Conservation (phyloP, 1,140 invertebrate genomes). For the Myzus persicae region DNA sequence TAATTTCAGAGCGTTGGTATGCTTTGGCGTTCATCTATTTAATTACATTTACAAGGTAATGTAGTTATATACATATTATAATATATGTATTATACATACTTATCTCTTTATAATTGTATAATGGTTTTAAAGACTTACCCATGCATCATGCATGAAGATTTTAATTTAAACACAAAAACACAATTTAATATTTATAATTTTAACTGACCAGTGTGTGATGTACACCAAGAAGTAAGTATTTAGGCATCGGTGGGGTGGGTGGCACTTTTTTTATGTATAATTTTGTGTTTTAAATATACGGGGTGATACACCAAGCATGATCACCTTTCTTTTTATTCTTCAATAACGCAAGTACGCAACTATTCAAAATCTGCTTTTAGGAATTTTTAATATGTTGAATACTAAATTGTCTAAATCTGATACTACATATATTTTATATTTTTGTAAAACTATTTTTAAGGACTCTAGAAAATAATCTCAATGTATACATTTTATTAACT, state of each 20-base stretch:
- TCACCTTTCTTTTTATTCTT: too few relatives aligned
- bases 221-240: neutral
- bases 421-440: too few relatives aligned
- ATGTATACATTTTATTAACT: too few relatives aligned
- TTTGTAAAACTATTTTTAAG: too few relatives aligned
- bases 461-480: too few relatives aligned
- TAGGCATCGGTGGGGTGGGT: neutral
- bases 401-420: too few relatives aligned
- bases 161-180: neutral
- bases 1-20: neutral
- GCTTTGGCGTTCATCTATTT: neutral
- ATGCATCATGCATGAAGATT: neutral
- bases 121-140: neutral
- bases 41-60: slow-evolving; percentile 25
- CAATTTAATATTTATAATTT: neutral
- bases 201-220: neutral
- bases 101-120: neutral
- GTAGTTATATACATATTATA: neutral
- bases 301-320: too few relatives aligned
- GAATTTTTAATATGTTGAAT: too few relatives aligned
- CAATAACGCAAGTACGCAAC: too few relatives aligned
- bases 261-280: too few relatives aligned
- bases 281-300: too few relatives aligned
- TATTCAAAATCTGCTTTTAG: too few relatives aligned
- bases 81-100: neutral